A percentile compares a stretch with the other conserved stretches of the same genome.
phyloP scores from a whole-genome alignment of 2,888 invertebrate genomes.

The Bellardia bayeri region DNA sequence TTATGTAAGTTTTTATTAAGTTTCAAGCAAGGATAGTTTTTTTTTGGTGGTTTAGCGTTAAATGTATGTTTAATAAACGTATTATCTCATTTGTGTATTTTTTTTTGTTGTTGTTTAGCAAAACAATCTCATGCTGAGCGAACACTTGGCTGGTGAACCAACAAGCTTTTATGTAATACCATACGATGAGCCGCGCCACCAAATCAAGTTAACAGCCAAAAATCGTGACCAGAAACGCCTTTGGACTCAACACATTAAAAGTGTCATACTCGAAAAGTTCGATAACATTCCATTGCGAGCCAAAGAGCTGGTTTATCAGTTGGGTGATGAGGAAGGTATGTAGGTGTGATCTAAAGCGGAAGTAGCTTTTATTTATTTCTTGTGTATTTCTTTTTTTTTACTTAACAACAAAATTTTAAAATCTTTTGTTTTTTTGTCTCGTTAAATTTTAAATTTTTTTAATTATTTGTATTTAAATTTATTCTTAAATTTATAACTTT shows the following conservation, averaged over 20 bases:
- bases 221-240: conserved; percentile 84
- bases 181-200: conserved; percentile 96
- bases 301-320: conserved; percentile 92
- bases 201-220: conserved; percentile 89
- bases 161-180: conserved; percentile 98
- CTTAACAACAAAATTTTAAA: conserved; percentile 19
- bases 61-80: conserved; percentile 47
- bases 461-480: conserved; percentile 1
- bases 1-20: background rate
- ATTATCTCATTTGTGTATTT: conserved; percentile 50
- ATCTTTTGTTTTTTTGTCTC: conserved; percentile 38
- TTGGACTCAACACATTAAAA: conserved; percentile 85
- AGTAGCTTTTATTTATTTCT: conserved; percentile 29
- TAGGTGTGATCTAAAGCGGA: conserved; percentile 64
- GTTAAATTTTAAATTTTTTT: conserved; percentile 27
- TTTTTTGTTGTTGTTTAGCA: conserved; percentile 87
- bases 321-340: conserved; percentile 86
- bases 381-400: conserved; percentile 19
- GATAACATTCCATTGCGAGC: conserved; percentile 98
- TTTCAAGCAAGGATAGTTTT: conserved; percentile 2
- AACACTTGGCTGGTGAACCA: conserved; percentile 96
- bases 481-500: conserved; percentile 10
- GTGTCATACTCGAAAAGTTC: conserved; percentile 97
- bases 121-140: conserved; percentile 98
- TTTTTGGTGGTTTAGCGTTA: conserved; percentile 30